Evolutionary conservation across 2,888 invertebrate genomes (phyloP), one percentile per base, ranked within the genome.

Genomic region (Philopedon plagiatum): DNA sequence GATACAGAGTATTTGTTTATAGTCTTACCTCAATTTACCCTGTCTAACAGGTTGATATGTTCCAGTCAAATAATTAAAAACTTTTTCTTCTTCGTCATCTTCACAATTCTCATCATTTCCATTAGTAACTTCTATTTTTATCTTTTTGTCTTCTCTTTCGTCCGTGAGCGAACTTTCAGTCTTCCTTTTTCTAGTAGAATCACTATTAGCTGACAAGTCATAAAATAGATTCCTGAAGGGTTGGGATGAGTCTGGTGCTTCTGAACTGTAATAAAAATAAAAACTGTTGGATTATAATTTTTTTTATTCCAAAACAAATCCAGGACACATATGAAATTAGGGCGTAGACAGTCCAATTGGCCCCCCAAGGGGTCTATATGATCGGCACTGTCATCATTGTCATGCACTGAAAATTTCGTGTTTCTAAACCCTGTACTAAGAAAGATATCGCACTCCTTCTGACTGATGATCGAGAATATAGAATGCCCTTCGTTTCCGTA

Each of bases 61-160:
- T 46, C 62, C 62, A 11, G 62, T 62, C 46, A 62, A 26, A 46
- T 62, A 62, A 29, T 62, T 62, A 49, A 62, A 62, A 19, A 49
- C 49, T 41, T 37, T 60, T 37, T 60, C 60, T 8, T 9, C 49
- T 15, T 46, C 26, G 2, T 54, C 29, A 29, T 49, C 13, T 0
- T 26, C 23, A n/a, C 8, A 5, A 0, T 15, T 4, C 11, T 46
- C 21, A 21, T 5, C 18, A 8, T 32, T 29, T 7, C 9, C 51
- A 13, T 29, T 26, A 1, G 7, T 0, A 0, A 26, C 26, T 29
- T 54, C 29, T 15, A 54, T 7, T 26, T 13, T 51, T 7, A 5
- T 1, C 13, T 13, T 26, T 29, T 54, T 54, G 2, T 29, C 51
- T 18, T 13, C 9, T 0, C 9, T 2, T 23, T 29, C 2, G 1